A percentile compares a stretch with the other conserved stretches of the same genome.
Conservation (phyloP, 2,888 invertebrate species). For the Chymomyza fuscimana region DNA sequence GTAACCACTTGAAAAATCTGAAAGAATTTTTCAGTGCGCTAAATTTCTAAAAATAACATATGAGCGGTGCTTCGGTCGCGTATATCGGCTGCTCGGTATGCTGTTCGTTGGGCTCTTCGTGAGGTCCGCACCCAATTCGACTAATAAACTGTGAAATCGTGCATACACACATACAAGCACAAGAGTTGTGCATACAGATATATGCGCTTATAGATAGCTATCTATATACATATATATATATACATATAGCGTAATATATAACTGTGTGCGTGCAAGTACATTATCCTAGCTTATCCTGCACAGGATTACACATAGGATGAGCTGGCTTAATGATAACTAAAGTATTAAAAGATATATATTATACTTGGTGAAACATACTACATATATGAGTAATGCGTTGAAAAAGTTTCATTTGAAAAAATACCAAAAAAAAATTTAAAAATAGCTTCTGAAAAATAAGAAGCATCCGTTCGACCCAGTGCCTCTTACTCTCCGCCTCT, state of each 20-base stretch:
- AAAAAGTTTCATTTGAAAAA: slow-evolving; percentile 45
- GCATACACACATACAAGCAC: slow-evolving; percentile 19
- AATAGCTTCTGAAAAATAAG: slow-evolving; percentile 77
- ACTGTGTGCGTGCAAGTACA: slow-evolving; percentile 34
- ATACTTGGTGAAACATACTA: slow-evolving; percentile 10
- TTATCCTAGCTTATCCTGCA: slow-evolving; percentile 52
- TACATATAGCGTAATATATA: slow-evolving; percentile 48
- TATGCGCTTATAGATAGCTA: slow-evolving; percentile 17
- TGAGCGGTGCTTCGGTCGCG: slow-evolving; percentile 54
- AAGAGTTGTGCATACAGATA: slow-evolving; percentile 37
- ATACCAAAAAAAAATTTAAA: slow-evolving; percentile 54
- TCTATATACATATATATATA: slow-evolving; percentile 25
- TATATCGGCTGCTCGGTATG: slow-evolving; percentile 39
- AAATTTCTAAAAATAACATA: slow-evolving; percentile 78
- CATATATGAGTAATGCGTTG: slow-evolving; percentile 13
- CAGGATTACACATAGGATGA: slow-evolving; percentile 42
- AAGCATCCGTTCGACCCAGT: slow-evolving; percentile 48
- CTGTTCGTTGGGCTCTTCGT: slow-evolving; percentile 43
- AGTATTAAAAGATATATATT: slow-evolving; percentile 5
- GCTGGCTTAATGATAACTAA: slow-evolving; percentile 29
- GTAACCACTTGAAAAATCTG: slow-evolving; percentile 73
- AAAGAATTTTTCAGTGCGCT: slow-evolving; percentile 76
- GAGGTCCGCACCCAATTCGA: slow-evolving; percentile 71
- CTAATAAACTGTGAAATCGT: slow-evolving; percentile 70
- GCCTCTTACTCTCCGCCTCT: slow-evolving; percentile 17